phyloP scores from a whole-genome alignment of 2,113 vertebrate species.

The Synchiropus splendidus region DNA sequence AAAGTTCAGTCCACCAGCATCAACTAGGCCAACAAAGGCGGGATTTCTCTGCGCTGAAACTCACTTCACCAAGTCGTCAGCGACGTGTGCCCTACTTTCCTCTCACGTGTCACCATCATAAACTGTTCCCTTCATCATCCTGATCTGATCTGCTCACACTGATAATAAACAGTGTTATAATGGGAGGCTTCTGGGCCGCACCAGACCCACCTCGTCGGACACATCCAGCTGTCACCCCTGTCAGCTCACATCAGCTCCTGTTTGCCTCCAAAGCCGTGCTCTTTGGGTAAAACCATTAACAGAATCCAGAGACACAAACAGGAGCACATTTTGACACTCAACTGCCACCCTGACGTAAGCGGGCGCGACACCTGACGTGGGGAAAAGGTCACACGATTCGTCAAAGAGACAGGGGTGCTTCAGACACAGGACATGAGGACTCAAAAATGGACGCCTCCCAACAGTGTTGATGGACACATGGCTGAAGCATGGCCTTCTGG shows the following conservation, averaged over 20 bases:
- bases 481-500: constrained; percentile 65
- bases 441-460: constrained; percentile 56
- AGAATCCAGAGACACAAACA: constrained; percentile 53
- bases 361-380: constrained; percentile 59
- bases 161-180: constrained; percentile 36
- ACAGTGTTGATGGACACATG: constrained; percentile 60
- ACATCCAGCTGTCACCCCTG: constrained; percentile 34
- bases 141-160: constrained; percentile 3
- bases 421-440: constrained; percentile 43
- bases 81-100: no score
- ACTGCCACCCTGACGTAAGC: constrained; percentile 51
- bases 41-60: no score
- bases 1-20: no score
- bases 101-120: no score
- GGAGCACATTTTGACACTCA: constrained; percentile 53
- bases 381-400: constrained; percentile 62
- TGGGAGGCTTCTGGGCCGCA: constrained; percentile 17
- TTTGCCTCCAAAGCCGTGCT: constrained; percentile 51
- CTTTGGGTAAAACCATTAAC: constrained; percentile 58
- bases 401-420: constrained; percentile 55
- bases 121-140: constrained; percentile 1
- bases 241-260: constrained; percentile 48
- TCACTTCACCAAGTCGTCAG: no score
- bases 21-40: no score
- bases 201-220: constrained; percentile 26